Percentiles rank a stretch among this genome's conserved stretches.
These are phyloP conservation scores for Incurvaria masculella DNA, from an alignment of 2,888 invertebrate genomes.

Conservation along the genomic window DNA sequence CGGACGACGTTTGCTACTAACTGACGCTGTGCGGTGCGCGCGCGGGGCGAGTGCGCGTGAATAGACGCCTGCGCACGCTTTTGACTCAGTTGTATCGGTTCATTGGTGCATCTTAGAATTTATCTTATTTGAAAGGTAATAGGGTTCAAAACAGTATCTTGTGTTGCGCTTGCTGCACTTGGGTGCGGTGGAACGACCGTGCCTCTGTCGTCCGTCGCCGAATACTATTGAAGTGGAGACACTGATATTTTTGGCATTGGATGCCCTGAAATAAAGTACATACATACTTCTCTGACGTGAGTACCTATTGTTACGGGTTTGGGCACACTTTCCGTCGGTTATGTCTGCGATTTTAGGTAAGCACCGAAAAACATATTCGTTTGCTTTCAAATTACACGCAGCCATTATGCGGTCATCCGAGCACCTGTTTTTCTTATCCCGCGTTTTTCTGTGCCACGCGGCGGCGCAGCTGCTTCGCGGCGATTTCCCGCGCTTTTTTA, in stretches of 20 bases:
- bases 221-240: constrained; percentile 26
- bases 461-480: too few species aligned
- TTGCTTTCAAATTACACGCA: too few species aligned
- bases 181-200: constrained; percentile 20
- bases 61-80: constrained; percentile 53
- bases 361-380: too few species aligned
- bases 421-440: too few species aligned
- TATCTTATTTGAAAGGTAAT: constrained; percentile 44
- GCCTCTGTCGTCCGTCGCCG: constrained; percentile 8
- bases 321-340: too few species aligned
- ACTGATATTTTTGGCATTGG: constrained; percentile 41
- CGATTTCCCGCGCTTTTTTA: too few species aligned
- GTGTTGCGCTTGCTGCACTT: constrained; percentile 20
- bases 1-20: neutral
- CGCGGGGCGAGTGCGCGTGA: constrained; percentile 42
- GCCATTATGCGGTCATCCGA: too few species aligned
- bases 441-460: too few species aligned
- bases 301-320: too few species aligned
- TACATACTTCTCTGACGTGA: too few species aligned
- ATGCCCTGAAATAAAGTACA: constrained; percentile 37
- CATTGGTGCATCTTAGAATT: constrained; percentile 25
- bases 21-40: constrained; percentile 32
- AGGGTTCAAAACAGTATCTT: constrained; percentile 49
- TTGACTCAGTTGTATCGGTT: constrained; percentile 49
- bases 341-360: too few species aligned